A percentile compares a stretch with the other conserved stretches of the same genome.
These are phyloP conservation scores for Augiades crinisus DNA, from an alignment of 2,888 invertebrate species.

Conservation along the genomic window DNA sequence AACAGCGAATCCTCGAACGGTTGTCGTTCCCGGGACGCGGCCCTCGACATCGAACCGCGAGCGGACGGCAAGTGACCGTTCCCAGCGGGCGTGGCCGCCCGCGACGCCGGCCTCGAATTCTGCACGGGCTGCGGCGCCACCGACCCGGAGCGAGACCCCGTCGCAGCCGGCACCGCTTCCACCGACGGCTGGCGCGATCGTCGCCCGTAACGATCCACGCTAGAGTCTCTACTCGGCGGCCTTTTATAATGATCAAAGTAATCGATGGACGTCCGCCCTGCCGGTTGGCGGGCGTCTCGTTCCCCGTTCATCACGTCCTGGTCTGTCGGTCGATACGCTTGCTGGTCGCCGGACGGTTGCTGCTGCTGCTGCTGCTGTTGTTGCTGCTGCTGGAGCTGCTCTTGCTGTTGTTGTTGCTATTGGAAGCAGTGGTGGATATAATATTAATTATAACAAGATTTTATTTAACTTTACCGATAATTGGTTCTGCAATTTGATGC, in stretches of 20 bases:
- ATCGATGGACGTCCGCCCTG: slow-evolving; percentile 87
- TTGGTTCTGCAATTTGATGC: no score
- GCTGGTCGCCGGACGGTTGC: slow-evolving; percentile 50
- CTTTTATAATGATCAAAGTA: slow-evolving; percentile 97
- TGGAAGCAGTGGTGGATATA: no score
- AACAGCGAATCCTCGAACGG: slow-evolving; percentile 92
- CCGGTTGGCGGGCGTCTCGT: slow-evolving; percentile 61
- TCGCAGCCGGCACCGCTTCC: slow-evolving; percentile 79
- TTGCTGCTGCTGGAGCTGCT: not conserved
- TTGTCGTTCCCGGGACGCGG: slow-evolving; percentile 72
- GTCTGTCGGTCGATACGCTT: slow-evolving; percentile 75
- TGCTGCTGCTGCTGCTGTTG: slow-evolving; percentile 55
- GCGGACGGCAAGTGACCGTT: slow-evolving; percentile 86
- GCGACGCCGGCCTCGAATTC: slow-evolving; percentile 82
- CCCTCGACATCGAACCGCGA: slow-evolving; percentile 78
- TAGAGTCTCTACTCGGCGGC: slow-evolving; percentile 93
- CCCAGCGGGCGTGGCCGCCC: slow-evolving; percentile 79
- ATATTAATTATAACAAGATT: no score
- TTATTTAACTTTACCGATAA: no score
- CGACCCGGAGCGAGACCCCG: slow-evolving; percentile 85
- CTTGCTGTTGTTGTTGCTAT: no score
- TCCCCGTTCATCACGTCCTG: slow-evolving; percentile 60
- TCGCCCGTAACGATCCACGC: slow-evolving; percentile 90
- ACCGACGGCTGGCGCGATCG: slow-evolving; percentile 91
- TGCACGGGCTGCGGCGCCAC: slow-evolving; percentile 88